Evolutionary conservation across 2,797 vertebrate species (phyloP), one percentile per base, ranked within the genome.

Genomic region (Gadopsis marmoratus): DNA sequence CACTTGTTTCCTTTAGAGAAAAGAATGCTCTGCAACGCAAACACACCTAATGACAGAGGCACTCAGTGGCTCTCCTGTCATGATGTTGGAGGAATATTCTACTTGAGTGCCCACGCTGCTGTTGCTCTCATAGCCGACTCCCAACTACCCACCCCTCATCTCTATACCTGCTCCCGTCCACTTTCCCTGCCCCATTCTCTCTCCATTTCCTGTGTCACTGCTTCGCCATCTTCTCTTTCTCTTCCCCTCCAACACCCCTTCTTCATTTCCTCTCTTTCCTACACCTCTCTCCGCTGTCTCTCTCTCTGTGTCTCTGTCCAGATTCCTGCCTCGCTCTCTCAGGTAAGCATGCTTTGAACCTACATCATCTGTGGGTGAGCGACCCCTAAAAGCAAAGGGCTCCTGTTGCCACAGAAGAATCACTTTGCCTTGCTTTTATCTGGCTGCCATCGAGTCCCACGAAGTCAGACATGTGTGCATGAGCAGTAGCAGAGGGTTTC

Each of bases 391-490:
- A 91, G 90, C 86, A 87, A 87, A 86, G 87, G 88, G 65, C 78
- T 87, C 71, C 79, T 82, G 73, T 84, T 81, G 81, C 84, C 85
- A 88, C 87, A 91, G 89, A 87, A 92, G 89, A 91, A 89, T 91
- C 88, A 90, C 86, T 91, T 91, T 90, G 77, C 92, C 87, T 78
- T 75, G 88, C 88, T 91, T 92, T 92, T 86, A 90, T 91, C 84
- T 53, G 60, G 77, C 82, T 79, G 81, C 81, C 78, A 69, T 70
- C 4, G 47, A 78, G 85, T 85, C 78, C 75, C 64, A 62, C 47
- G 3, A 73, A 81, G 85, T 83, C 86, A 81, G 81, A 77, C 77
- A 31, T 87, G 67, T 84, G 76, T 81, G 81, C 83, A 39, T 76
- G 81, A 86, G 83, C 64, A 50, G 70, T 60, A 83, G 74, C 79